These are phyloP conservation scores for Holothuria leucospilota DNA, from an alignment of 53 echinoderm and acorn worm genomes.

Conservation along the genomic window DNA sequence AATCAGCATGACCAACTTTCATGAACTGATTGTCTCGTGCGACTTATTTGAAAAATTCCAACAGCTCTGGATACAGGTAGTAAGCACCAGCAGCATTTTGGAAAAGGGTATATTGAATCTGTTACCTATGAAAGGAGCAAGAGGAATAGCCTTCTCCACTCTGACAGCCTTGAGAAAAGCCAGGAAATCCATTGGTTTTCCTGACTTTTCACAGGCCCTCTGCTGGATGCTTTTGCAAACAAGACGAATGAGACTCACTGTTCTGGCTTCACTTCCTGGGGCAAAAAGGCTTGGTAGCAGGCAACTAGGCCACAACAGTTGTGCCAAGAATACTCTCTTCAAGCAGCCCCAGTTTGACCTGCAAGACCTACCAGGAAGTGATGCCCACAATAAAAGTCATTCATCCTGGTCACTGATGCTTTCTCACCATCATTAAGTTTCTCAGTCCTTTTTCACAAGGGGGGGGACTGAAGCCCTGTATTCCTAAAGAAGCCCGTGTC, in stretches of 20 bases:
- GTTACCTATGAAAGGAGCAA: conserved; percentile 71
- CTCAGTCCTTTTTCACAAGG: conserved; percentile 37
- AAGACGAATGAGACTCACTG: conserved; percentile 61
- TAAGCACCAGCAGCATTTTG: conserved; percentile 69
- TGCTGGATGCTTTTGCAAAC: conserved; percentile 72
- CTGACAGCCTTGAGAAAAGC: conserved; percentile 46
- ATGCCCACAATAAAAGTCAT: conserved; percentile 62
- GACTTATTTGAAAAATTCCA: conserved; percentile 59
- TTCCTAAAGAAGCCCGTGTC: conserved; percentile 40
- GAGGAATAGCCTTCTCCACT: conserved; percentile 17
- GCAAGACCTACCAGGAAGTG: conserved; percentile 66
- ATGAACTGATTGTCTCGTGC: conserved; percentile 65
- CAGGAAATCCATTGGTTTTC: conserved; percentile 67
- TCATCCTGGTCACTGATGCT: conserved; percentile 29
- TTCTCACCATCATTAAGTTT: conserved; percentile 44
- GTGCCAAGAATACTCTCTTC: conserved; percentile 55
- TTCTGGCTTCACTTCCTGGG: conserved; percentile 45
- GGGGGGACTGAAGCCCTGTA: conserved; percentile 55
- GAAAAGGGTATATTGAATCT: conserved; percentile 70
- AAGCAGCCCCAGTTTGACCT: conserved; percentile 47
- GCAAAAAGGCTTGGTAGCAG: not conserved
- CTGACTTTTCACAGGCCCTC: conserved; percentile 64
- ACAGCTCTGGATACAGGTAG: conserved; percentile 38
- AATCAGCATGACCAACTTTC: conserved; percentile 64
- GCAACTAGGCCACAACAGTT: conserved; percentile 15